Evolutionary conservation across 2,113 vertebrate genomes (phyloP).

Genomic region (Cacatua alba): DNA sequence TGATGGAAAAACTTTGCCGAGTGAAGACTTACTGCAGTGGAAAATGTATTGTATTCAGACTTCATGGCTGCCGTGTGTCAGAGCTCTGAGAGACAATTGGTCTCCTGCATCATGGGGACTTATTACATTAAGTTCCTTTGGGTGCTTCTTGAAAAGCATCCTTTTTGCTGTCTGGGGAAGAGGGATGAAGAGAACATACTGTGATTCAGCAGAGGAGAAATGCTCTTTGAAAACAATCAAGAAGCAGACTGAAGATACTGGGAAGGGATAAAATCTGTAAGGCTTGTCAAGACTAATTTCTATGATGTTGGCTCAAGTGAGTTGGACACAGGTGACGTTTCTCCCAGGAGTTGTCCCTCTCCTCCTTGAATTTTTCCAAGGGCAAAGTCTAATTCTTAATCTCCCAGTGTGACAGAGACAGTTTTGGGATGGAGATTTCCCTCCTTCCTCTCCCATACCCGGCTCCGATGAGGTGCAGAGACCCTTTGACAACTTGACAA

Average conservation of each 20-base stretch:
- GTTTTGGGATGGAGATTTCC: not conserved
- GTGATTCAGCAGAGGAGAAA: not conserved
- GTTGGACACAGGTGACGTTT: not conserved
- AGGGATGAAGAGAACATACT: not conserved
- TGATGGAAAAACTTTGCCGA: not conserved
- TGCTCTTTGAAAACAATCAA: not conserved
- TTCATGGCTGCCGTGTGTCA: not conserved
- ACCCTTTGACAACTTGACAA: not conserved
- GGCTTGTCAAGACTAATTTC: not conserved
- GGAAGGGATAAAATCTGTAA: not conserved
- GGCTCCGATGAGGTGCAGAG: not conserved
- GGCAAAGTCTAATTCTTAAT: not conserved
- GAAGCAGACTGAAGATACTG: not conserved
- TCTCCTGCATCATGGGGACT: not conserved
- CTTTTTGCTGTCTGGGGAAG: not conserved
- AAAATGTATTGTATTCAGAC: not conserved
- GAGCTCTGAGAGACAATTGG: not conserved
- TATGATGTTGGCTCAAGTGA: fast-evolving
- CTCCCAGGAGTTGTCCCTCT: not conserved
- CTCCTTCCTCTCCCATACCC: not conserved
- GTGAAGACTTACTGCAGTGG: not conserved
- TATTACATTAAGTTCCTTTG: not conserved
- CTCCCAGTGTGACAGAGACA: not conserved
- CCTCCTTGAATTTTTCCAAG: not conserved
- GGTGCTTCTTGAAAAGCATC: not conserved